These are phyloP conservation scores for Epirrhoe tristata DNA, from an alignment of 2,888 invertebrate species.

Conservation along the genomic window DNA sequence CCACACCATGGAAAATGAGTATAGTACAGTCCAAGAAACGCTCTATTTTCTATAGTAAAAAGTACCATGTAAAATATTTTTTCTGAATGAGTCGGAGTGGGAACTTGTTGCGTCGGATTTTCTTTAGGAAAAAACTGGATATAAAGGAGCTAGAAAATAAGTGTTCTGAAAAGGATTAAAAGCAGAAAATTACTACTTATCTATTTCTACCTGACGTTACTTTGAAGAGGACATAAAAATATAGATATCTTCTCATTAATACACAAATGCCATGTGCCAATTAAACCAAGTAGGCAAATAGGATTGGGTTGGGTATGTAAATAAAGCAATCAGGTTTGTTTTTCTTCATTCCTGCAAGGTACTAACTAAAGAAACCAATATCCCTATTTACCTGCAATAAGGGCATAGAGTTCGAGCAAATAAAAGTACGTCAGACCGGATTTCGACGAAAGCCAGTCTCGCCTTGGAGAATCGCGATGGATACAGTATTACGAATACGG, in stretches of 20 bases:
- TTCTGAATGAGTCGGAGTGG: constrained; percentile 52
- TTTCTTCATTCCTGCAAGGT: constrained; percentile 26
- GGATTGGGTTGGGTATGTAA: constrained; percentile 1
- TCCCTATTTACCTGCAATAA: constrained; percentile 50
- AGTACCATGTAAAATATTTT: background rate
- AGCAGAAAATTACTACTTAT: background rate
- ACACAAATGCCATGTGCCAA: background rate
- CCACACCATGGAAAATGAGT: too few relatives aligned
- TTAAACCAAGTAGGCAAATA: background rate
- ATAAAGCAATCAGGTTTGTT: constrained; percentile 28
- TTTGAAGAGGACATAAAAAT: background rate
- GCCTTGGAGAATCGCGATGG: constrained; percentile 62
- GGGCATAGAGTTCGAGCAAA: constrained; percentile 51
- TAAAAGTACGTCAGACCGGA: constrained; percentile 63
- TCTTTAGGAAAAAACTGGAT: constrained; percentile 53
- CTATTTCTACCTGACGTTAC: background rate
- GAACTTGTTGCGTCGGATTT: constrained; percentile 57
- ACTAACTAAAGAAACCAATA: constrained; percentile 38
- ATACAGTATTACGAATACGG: constrained; percentile 20
- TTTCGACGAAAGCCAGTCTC: constrained; percentile 63
- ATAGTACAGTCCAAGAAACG: too few relatives aligned
- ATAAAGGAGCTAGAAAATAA: constrained; percentile 15
- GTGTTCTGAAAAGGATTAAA: constrained; percentile 5
- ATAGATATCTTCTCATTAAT: background rate
- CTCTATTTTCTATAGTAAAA: too few relatives aligned